Base-by-base conservation (phyloP, 2,888 invertebrate genomes). In the Scelioninae gen. 2 region DNA sequence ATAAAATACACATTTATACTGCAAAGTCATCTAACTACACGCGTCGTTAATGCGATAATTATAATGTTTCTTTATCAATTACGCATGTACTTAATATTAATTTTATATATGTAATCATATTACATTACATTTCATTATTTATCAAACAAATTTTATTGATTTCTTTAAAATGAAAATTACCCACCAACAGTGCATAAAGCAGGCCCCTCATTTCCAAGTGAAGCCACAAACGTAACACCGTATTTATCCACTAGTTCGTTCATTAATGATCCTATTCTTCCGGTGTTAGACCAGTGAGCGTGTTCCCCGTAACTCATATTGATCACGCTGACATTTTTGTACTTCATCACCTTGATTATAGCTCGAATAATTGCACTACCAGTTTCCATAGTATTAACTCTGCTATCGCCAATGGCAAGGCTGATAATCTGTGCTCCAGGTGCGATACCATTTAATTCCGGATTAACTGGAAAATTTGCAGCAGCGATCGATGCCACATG, bases 261-360 rank as follows among this genome's bases (percentile, higher is more conserved):
- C 88, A 96, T 94, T 75, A 96, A 87, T 74, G 94, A 93, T 45
- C 95, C 94, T 69, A 96, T 89, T 57, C 97, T 93, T 9, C 98
- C 97, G 5, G 93, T 87, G 85, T 95, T 93, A 1, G 95, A 91
- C 94, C 96, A 96, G 85, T 96, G 94, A 0, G 96, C 92, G 80
- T 95, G 95, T 87, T 98, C 98, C 0, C 98, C 98, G 81, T 98
- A 99, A 83, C 97, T 98, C 95, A 97, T 98, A 86, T 99, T 99
- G 78, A 98, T 95, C 0, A 98, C 92, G 83, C 98, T 95, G 53
- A 96, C 88, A 79, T 89, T 89, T 81, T 84, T 83, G 31, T 83
- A 85, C 58, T 86, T 84, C 93, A 95, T 95, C 33, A 96, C 89
- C 85, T 93, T 92, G 78, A 94, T 93, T 89, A 97, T 97, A 6